Conservation (phyloP, 2,797 vertebrate genomes). For the Apogon talboti region DNA sequence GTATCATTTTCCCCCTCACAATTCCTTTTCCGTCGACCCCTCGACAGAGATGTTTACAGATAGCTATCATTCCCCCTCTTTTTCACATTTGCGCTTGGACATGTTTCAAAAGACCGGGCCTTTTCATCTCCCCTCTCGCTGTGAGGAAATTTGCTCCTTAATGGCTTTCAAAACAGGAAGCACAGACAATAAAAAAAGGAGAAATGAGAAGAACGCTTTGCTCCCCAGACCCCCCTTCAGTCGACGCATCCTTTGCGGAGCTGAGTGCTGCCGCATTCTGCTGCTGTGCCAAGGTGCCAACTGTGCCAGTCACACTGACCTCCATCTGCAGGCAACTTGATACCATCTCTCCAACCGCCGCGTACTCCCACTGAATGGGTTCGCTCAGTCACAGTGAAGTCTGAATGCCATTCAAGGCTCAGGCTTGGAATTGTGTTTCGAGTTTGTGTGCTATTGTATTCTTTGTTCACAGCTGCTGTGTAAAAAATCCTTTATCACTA, state of each 20-base stretch:
- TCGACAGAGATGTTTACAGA: conserved; percentile 87
- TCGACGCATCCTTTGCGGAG: conserved; percentile 73
- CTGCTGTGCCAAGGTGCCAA: conserved; percentile 80
- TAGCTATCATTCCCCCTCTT: conserved; percentile 84
- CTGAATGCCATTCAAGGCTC: conserved; percentile 81
- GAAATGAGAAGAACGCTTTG: conserved; percentile 78
- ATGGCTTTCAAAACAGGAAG: conserved; percentile 90
- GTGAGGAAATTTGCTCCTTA: conserved; percentile 88
- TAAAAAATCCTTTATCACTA: conserved; percentile 79
- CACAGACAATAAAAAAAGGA: conserved; percentile 80
- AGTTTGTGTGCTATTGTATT: conserved; percentile 79
- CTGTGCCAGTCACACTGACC: conserved; percentile 83
- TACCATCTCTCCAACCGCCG: conserved; percentile 77
- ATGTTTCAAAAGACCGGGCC: conserved; percentile 86
- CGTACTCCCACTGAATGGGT: conserved; percentile 76
- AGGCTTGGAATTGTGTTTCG: conserved; percentile 81
- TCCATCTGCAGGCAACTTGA: conserved; percentile 83
- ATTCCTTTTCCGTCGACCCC: conserved; percentile 85
- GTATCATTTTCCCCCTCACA: conserved; percentile 80
- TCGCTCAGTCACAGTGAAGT: conserved; percentile 76
- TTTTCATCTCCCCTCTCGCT: conserved; percentile 82
- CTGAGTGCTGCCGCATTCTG: conserved; percentile 65
- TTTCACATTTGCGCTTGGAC: conserved; percentile 85
- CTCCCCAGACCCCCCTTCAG: conserved; percentile 63
- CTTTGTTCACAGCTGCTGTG: conserved; percentile 83